Conservation (phyloP, 2,113 vertebrate species). For the Malurus cyaneus region DNA sequence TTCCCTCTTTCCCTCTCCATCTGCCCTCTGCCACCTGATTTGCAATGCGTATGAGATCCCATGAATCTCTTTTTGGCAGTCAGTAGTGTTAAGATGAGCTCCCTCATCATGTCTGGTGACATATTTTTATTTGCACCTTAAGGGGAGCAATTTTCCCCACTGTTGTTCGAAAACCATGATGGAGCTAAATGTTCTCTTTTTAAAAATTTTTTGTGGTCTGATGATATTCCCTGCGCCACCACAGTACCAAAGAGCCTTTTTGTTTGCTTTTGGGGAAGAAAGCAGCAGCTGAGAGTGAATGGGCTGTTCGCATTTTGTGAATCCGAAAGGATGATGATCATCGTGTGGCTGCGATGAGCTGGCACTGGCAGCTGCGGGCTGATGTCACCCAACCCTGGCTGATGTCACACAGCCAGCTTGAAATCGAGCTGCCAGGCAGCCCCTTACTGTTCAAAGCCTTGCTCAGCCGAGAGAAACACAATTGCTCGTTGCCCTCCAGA, state of each 20-base stretch:
- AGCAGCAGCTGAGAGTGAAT: slow-evolving; percentile 32
- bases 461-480: not conserved
- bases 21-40: not conserved
- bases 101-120: not conserved
- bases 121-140: not conserved
- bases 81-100: not conserved
- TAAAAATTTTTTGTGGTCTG: not conserved
- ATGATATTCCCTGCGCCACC: not conserved
- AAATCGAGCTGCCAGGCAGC: not conserved
- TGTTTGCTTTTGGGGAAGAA: not conserved
- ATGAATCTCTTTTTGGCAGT: not conserved
- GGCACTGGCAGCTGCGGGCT: not conserved
- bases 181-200: not conserved
- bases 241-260: not conserved
- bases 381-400: not conserved
- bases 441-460: not conserved
- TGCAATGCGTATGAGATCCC: not conserved
- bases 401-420: not conserved
- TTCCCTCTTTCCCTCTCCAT: not conserved
- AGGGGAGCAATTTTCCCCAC: not conserved
- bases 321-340: not conserved
- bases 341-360: not conserved
- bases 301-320: not conserved
- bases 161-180: not conserved
- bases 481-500: not conserved